These are phyloP conservation scores for Drosophila auraria DNA, from an alignment of 1,140 invertebrate genomes.

Conservation along the genomic window DNA sequence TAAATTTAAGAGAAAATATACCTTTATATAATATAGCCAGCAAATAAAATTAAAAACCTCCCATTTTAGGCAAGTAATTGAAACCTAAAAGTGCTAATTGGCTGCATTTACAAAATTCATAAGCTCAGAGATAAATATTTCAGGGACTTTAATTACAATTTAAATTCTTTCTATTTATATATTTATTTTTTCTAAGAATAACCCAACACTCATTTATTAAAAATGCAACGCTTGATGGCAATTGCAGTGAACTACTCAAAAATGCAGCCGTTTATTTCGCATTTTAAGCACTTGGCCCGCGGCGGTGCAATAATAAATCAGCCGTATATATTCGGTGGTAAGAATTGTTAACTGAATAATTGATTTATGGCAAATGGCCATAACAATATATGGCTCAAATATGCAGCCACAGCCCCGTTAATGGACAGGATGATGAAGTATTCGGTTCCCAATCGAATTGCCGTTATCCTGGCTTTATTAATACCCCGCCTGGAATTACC, in stretches of 20 bases:
- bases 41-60: no score
- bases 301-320: not conserved
- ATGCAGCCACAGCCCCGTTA: constrained; percentile 18
- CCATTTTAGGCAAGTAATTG: no score
- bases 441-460: constrained; percentile 4
- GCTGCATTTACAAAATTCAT: no score
- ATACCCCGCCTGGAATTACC: constrained; percentile 8
- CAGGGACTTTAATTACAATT: no score
- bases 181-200: not conserved
- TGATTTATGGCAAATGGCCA: constrained; percentile 27
- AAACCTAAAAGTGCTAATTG: no score
- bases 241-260: not conserved
- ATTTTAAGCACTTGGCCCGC: no score
- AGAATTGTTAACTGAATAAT: constrained; percentile 23
- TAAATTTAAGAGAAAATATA: no score
- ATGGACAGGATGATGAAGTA: constrained; percentile 38
- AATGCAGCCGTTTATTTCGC: constrained; percentile 1
- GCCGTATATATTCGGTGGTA: not conserved
- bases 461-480: constrained; percentile 13
- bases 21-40: no score
- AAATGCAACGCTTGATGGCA: constrained; percentile 4
- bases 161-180: no score
- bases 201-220: not conserved
- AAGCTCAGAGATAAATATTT: no score
- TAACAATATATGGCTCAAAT: constrained; percentile 14